Base-by-base conservation (phyloP, 2,888 invertebrate genomes). In the Pseudanteris insignis region DNA sequence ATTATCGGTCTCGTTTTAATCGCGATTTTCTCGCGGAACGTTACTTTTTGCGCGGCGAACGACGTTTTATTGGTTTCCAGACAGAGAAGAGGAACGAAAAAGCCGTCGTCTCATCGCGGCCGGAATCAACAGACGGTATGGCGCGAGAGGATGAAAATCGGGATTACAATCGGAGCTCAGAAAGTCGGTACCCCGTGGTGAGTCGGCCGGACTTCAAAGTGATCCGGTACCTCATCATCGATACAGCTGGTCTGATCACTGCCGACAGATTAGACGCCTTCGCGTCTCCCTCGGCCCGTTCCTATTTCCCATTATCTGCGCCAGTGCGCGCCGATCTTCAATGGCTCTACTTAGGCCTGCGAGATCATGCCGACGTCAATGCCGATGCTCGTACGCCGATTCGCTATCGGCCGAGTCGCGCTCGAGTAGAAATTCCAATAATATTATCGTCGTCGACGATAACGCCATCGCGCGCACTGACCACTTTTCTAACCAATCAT, bases 221-320 rank as follows among this genome's bases (percentile, higher is more conserved):
- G 66, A 67, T 69, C 71, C 70, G 77, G 72, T 74, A 75, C 77
- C 76, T 78, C 78, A 77, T 77, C 78, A 76, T 78, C 78, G 78
- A 78, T 78, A 77, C 73, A 67, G 69, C 67, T 67, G 70, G 73
- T 72, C 73, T 73, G 78, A 79, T 78, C 77, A 74, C 70, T 72
- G 76, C 76, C 77, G 75, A 77, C 74, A 78, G 78, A 79, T 78
- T 78, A 77, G 74, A 74, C 72, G 71, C 71, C 71, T 72, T 70
- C 68, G 68, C 70, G 57, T 66, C 68, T 70, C 67, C 63, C 50
- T 54, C 66, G 51, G 57, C 21, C 38, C 46, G 40, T 60, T 53
- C 29, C 43, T 33, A 37, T 50, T 47, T 50, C 37, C 47, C 48
- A 51, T 51, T 38, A 46, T 38, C 43, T 57, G 41, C 26, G 26